These are phyloP conservation scores for Hermetia illucens DNA, from an alignment of 1,140 invertebrate species.

Conservation along the genomic window DNA sequence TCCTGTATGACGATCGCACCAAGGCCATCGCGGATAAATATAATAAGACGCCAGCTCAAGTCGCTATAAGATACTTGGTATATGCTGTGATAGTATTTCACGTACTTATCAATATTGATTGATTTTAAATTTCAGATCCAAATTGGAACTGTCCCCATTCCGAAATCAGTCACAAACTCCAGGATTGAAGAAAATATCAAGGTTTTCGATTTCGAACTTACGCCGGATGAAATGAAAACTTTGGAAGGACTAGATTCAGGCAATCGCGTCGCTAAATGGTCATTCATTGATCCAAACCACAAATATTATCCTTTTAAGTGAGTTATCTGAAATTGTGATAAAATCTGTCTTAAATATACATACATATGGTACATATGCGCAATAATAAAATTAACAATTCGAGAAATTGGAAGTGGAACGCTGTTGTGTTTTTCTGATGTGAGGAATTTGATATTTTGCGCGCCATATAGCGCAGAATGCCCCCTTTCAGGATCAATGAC, in stretches of 20 bases:
- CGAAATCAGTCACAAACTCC: conserved; percentile 63
- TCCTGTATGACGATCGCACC: conserved; percentile 39
- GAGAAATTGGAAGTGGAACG: no score
- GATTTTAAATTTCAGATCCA: conserved; percentile 51
- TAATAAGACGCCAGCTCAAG: conserved; percentile 49
- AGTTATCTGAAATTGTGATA: no score
- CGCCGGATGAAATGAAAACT: conserved; percentile 38
- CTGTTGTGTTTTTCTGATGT: no score
- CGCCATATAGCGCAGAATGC: no score
- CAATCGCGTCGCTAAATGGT: no score
- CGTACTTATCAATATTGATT: background rate
- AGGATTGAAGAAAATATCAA: conserved; percentile 63
- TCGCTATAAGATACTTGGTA: conserved; percentile 44
- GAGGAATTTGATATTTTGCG: no score
- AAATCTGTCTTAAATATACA: no score
- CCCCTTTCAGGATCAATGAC: no score
- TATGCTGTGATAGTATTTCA: conserved; percentile 26
- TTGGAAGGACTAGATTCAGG: conserved; percentile 42
- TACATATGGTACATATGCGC: no score
- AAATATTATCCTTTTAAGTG: no score
- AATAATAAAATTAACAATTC: no score
- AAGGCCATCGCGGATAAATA: conserved; percentile 48
- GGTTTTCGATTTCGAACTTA: conserved; percentile 64
- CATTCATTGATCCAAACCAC: no score
- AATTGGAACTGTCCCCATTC: conserved; percentile 60